phyloP scores from a whole-genome alignment of 2,113 vertebrate genomes.

The Dermatemys mawii region DNA sequence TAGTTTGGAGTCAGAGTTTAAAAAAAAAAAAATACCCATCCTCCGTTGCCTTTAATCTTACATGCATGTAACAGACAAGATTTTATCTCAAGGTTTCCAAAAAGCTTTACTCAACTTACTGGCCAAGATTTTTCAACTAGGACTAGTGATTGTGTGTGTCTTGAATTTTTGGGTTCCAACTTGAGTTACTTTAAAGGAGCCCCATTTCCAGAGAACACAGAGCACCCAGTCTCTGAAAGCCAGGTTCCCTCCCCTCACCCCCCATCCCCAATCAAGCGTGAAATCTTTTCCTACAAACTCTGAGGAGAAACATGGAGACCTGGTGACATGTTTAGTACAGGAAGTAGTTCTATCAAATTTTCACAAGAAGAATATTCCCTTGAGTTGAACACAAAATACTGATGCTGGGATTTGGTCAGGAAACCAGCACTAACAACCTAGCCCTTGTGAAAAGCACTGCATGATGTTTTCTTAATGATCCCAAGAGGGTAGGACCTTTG shows the following conservation, averaged over 20 bases:
- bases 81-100: neutral
- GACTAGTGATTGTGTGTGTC: neutral
- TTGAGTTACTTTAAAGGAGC: neutral
- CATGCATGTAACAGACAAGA: neutral
- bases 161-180: neutral
- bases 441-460: neutral
- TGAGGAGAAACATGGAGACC: neutral
- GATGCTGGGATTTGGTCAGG: neutral
- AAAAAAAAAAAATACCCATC: neutral
- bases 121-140: neutral
- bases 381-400: neutral
- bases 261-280: neutral
- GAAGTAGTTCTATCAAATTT: neutral
- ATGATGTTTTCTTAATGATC: neutral
- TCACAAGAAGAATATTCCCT: neutral
- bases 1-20: neutral
- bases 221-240: neutral
- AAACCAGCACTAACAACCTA: neutral
- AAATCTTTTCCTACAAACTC: neutral
- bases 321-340: neutral
- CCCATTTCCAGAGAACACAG: neutral
- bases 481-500: conserved; percentile 25
- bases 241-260: neutral
- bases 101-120: neutral
- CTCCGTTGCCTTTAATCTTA: neutral